Conservation (phyloP, 1,140 invertebrate genomes). For the Zeugodacus cucurbitae region DNA sequence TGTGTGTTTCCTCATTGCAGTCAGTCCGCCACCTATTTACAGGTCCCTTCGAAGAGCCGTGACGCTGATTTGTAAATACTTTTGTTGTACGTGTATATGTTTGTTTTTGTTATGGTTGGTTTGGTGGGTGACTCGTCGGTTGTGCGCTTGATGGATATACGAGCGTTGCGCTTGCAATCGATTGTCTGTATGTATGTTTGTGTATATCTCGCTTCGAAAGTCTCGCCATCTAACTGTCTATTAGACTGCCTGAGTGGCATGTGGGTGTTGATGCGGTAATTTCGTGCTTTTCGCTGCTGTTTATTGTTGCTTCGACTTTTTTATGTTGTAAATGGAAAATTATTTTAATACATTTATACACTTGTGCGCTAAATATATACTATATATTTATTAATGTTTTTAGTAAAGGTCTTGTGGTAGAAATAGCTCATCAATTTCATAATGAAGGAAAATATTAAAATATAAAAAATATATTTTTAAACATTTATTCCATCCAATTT, state of each 20-base stretch:
- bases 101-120: not conserved
- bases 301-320: not conserved
- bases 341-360: not conserved
- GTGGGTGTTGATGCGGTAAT: conserved; percentile 14
- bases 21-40: not conserved
- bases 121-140: not conserved
- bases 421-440: too few species aligned
- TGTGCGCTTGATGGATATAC: not conserved
- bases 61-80: not conserved
- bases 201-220: not conserved
- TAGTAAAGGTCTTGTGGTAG: too few species aligned
- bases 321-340: not conserved
- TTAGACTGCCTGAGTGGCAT: not conserved
- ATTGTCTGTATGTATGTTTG: not conserved
- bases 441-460: too few species aligned
- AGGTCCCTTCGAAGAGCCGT: not conserved
- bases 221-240: not conserved
- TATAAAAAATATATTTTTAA: too few species aligned
- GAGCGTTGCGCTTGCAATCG: not conserved
- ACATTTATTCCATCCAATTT: too few species aligned
- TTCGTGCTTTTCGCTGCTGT: not conserved
- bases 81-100: not conserved
- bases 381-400: too few species aligned
- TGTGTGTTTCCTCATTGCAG: not conserved
- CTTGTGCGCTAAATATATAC: too few species aligned